Conservation (phyloP, 1,140 invertebrate species). For the Maconellicoccus hirsutus region DNA sequence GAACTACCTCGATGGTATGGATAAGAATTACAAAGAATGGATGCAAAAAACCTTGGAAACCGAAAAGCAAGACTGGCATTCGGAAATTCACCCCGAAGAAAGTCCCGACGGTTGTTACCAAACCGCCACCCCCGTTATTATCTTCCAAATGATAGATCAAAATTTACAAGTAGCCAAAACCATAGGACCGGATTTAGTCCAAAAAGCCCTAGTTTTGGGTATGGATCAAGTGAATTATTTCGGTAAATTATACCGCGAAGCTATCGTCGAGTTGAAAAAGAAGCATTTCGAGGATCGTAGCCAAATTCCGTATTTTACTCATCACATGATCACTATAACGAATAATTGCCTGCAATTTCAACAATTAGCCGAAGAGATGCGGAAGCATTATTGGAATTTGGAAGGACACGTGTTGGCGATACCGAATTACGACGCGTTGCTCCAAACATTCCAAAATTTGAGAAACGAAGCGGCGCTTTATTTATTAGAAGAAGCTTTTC, state of each 20-base stretch:
- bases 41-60: constrained; percentile 84
- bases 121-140: constrained; percentile 85
- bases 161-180: constrained; percentile 76
- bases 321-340: constrained; percentile 85
- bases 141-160: constrained; percentile 98
- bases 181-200: constrained; percentile 68
- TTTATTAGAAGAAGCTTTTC: constrained; percentile 81
- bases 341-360: constrained; percentile 85
- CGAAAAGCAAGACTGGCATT: constrained; percentile 78
- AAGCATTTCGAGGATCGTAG: constrained; percentile 58
- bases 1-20: constrained; percentile 77
- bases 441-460: constrained; percentile 42
- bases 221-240: constrained; percentile 83
- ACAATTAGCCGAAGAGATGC: constrained; percentile 72
- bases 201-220: constrained; percentile 71
- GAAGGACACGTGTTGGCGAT: constrained; percentile 22
- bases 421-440: constrained; percentile 25
- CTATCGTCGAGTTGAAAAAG: constrained; percentile 71
- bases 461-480: constrained; percentile 65
- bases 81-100: constrained; percentile 63
- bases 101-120: constrained; percentile 70
- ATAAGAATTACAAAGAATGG: constrained; percentile 88
- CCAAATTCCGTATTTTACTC: constrained; percentile 66
- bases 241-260: constrained; percentile 70
- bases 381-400: constrained; percentile 62